Conservation (phyloP, 2,113 vertebrate species). For the Diadophis punctatus region DNA sequence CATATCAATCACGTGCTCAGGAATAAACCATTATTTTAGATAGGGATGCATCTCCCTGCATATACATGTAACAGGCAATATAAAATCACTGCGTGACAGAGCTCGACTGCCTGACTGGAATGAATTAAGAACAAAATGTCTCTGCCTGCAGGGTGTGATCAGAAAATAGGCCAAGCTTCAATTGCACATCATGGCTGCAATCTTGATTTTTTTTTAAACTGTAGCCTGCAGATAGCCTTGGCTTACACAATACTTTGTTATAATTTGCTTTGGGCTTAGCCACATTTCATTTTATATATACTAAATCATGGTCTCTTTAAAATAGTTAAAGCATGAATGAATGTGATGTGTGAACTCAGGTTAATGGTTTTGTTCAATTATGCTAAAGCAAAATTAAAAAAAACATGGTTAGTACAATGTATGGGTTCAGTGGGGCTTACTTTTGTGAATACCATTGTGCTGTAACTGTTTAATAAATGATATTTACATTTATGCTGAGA, state of each 20-base stretch:
- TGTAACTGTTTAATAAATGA: not conserved
- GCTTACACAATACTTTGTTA: not conserved
- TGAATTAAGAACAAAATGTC: not conserved
- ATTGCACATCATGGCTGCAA: not conserved
- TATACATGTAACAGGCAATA: too few species aligned
- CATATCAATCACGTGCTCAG: too few species aligned
- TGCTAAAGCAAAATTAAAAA: not conserved
- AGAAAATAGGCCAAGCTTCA: not conserved
- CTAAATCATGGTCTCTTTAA: not conserved
- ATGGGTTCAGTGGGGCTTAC: not conserved
- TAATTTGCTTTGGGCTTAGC: not conserved
- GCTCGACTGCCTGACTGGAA: not conserved
- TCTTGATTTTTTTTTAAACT: not conserved
- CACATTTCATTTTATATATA: not conserved
- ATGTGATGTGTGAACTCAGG: not conserved
- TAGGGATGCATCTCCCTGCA: too few species aligned
- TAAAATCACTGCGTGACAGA: too few species aligned
- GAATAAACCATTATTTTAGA: too few species aligned
- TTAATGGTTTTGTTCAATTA: not conserved
- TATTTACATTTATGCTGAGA: not conserved
- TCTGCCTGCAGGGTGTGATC: not conserved
- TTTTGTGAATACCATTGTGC: not conserved
- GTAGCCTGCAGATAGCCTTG: not conserved
- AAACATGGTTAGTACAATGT: not conserved
- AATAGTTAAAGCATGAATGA: not conserved